Conservation (phyloP, 2,888 invertebrate genomes). For the Cistogaster globosa region DNA sequence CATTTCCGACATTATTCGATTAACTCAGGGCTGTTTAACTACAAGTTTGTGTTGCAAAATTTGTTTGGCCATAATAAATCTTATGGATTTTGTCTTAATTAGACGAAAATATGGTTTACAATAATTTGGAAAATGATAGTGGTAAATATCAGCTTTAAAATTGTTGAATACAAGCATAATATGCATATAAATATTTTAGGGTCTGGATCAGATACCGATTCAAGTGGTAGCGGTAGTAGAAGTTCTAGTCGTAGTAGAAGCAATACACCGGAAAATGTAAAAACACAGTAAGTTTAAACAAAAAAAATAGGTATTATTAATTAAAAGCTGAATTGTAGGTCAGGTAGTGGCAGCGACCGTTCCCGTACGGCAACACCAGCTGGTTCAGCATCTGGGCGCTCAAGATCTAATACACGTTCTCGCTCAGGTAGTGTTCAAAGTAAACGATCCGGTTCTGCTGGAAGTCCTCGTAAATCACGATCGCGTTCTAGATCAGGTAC, state of each 20-base stretch:
- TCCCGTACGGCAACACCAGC: slow-evolving; percentile 84
- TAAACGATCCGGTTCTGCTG: slow-evolving; percentile 54
- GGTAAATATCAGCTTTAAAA: slow-evolving; percentile 71
- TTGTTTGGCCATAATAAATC: not conserved
- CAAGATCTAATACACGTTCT: slow-evolving; percentile 75
- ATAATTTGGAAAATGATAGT: slow-evolving; percentile 77
- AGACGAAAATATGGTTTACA: slow-evolving; percentile 74
- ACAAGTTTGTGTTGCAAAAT: slow-evolving; percentile 8
- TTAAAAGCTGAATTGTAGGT: slow-evolving; percentile 54
- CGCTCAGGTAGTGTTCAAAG: slow-evolving; percentile 69
- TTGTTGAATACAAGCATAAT: not conserved
- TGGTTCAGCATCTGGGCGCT: slow-evolving; percentile 70
- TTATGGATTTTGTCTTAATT: slow-evolving; percentile 26
- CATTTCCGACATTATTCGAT: not conserved
- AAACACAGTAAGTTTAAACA: slow-evolving; percentile 31
- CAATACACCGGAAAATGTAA: slow-evolving; percentile 77
- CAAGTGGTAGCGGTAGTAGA: slow-evolving; percentile 77
- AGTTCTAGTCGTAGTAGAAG: slow-evolving; percentile 75
- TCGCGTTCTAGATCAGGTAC: slow-evolving; percentile 76
- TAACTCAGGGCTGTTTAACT: not conserved
- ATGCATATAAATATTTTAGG: slow-evolving; percentile 8
- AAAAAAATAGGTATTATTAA: not conserved
- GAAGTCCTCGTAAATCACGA: slow-evolving; percentile 72
- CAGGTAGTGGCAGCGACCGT: slow-evolving; percentile 77
- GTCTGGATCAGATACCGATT: slow-evolving; percentile 80